Conservation (phyloP, 1,140 invertebrate species). For the Bradysia coprophila region DNA sequence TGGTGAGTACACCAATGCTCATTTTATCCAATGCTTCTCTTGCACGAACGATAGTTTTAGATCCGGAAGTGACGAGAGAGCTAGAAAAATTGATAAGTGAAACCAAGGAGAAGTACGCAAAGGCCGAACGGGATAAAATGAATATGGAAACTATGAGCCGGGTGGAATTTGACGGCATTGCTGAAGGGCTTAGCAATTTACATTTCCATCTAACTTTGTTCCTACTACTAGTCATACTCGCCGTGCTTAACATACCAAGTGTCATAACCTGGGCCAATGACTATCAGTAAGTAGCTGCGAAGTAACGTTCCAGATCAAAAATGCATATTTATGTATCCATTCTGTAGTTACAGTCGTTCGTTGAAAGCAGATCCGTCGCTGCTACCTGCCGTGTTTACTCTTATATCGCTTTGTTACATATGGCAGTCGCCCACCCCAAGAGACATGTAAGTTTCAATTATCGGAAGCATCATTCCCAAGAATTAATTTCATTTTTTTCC, state of each 20-base stretch:
- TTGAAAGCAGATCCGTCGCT: conserved; percentile 14
- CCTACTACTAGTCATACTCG: conserved; percentile 30
- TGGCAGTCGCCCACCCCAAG: conserved; percentile 15
- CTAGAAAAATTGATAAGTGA: conserved; percentile 3
- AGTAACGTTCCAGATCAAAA: neutral
- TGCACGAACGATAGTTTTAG: too few species aligned
- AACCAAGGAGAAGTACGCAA: neutral
- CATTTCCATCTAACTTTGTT: conserved; percentile 40
- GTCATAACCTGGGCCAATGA: conserved; percentile 39
- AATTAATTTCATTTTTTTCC: conserved; percentile 7
- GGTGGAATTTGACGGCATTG: conserved; percentile 7
- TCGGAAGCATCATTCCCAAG: neutral
- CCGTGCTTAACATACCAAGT: conserved; percentile 31
- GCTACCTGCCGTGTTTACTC: conserved; percentile 8
- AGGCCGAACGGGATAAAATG: too few species aligned
- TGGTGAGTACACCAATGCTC: too few species aligned
- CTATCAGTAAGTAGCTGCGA: conserved; percentile 29
- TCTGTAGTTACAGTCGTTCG: neutral
- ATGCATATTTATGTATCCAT: neutral
- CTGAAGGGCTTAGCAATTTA: conserved; percentile 25
- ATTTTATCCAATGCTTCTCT: too few species aligned
- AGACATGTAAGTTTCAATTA: conserved; percentile 14
- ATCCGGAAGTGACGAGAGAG: too few species aligned
- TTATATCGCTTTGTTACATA: conserved; percentile 12
- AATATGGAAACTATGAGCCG: too few species aligned